Conservation (phyloP, 2,113 vertebrate genomes). For the Entomyzon cyanotis region DNA sequence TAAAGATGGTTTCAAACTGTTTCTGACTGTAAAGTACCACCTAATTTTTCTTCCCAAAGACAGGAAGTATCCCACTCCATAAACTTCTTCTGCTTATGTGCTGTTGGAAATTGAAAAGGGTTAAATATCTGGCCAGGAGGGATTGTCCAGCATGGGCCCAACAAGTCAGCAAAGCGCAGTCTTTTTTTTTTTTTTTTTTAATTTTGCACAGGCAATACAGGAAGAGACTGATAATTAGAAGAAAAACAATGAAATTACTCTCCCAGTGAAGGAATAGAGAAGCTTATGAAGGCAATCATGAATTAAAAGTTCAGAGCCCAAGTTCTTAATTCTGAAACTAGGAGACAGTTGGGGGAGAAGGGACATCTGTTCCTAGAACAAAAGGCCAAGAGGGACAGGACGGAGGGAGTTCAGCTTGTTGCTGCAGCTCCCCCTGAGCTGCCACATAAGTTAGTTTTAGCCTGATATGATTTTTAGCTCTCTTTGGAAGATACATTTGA, state of each 20-base stretch:
- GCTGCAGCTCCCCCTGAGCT: not conserved
- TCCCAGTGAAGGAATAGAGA: not conserved
- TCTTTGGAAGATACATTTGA: conserved; percentile 25
- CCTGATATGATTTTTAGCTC: conserved; percentile 10
- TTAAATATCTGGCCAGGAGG: not conserved
- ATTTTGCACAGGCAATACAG: not conserved
- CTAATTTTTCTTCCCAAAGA: not conserved
- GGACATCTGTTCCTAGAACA: not conserved
- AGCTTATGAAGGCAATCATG: not conserved
- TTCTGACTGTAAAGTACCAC: not conserved
- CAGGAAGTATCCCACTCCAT: not conserved
- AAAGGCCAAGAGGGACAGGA: not conserved
- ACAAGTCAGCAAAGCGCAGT: not conserved
- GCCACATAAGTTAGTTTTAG: conserved; percentile 28
- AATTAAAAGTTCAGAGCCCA: not conserved
- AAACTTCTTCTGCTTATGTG: not conserved
- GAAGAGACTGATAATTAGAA: not conserved
- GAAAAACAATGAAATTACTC: not conserved
- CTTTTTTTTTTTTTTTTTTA: not conserved
- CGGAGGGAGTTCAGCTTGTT: not conserved
- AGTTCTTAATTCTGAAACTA: not conserved
- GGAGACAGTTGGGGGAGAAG: not conserved
- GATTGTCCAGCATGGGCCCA: not conserved
- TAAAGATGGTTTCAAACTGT: conserved; percentile 38
- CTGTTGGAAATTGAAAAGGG: not conserved